A percentile compares a stretch with the other conserved stretches of the same genome.
phyloP scores from a whole-genome alignment of 2,113 vertebrate species.

The Aleadryas rufinucha region DNA sequence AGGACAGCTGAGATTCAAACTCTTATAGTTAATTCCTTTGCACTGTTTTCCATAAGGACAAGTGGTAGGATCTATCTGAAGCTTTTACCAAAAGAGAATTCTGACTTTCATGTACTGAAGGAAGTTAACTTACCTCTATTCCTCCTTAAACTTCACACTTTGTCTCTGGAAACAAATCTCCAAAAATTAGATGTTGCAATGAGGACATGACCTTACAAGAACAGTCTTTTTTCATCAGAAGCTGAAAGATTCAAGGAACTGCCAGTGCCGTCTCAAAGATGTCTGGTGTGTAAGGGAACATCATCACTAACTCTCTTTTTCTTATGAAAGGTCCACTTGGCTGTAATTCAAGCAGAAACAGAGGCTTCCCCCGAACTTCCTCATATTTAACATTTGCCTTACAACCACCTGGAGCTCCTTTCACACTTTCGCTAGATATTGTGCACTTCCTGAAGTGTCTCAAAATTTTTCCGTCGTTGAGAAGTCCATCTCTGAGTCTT shows the following conservation, averaged over 20 bases:
- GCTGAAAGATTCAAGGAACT: neutral
- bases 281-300: neutral
- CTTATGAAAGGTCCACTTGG: neutral
- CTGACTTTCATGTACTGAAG: conserved; percentile 30
- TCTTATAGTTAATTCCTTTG: conserved; percentile 10
- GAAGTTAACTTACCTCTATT: conserved; percentile 21
- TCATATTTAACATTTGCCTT: neutral
- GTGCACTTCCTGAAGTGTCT: neutral
- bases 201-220: conserved; percentile 16
- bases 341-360: neutral
- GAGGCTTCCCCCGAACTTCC: neutral
- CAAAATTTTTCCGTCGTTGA: neutral
- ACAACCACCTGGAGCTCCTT: neutral
- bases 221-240: neutral
- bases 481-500: neutral
- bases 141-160: conserved; percentile 11
- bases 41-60: conserved; percentile 16
- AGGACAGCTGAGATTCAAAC: conserved; percentile 3
- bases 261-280: neutral
- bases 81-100: conserved; percentile 10
- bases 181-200: conserved; percentile 14
- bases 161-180: conserved; percentile 16
- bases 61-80: neutral
- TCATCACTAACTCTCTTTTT: neutral
- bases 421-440: neutral